Base-by-base conservation (phyloP, 2,888 invertebrate species). In the Troglohyphantes excavatus region DNA sequence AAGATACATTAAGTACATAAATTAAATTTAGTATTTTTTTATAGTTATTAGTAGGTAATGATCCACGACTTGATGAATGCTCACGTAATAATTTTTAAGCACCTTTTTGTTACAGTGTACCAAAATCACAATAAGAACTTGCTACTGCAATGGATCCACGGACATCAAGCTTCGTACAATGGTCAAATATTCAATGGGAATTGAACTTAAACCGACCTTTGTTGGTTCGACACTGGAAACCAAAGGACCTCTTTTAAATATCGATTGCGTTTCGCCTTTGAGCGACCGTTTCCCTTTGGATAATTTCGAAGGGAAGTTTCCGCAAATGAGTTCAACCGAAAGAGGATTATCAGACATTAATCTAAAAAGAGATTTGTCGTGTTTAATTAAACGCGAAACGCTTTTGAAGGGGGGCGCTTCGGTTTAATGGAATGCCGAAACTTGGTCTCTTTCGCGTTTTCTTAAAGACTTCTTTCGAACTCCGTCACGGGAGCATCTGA, bases 361-460 rank as follows among this genome's bases (percentile, higher is more conserved):
- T 86, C 78, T 61, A 78, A 78, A 78, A 86, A 86, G 78, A 86
- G 86, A 86, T 78, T 86, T 86, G 86, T 86, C 78, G 68, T 67
- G 33, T 76, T 85, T 85, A 85, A 85, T 85, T 85, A 85, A 76
- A 85, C 84, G 53, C 13, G 17, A 59, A 53, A 76, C 84, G 29
- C 46, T 75, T 83, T 85, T 59, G 65, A 53, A 53, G n/a, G 39
- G 13, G 9, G 9, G 46, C 39, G 39, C 53, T 26, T 21, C 29
- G 39, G 17, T 73, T 65, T 73, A 73, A 83, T 65, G 82, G 63
- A 63, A 83, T 13, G 65, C 39, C 21, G 26, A 21, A 65, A 17
- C 23, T n/a, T 19, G n/a, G 2, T 27, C n/a, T 33, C 33, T 39
- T 75, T 61, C 21, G 26, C 26, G 2, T 68, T 33, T 33, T 65